A percentile compares a stretch with the other conserved stretches of the same genome.
Conservation (phyloP, 1,140 invertebrate species). For the Saccostrea cuccullata region DNA sequence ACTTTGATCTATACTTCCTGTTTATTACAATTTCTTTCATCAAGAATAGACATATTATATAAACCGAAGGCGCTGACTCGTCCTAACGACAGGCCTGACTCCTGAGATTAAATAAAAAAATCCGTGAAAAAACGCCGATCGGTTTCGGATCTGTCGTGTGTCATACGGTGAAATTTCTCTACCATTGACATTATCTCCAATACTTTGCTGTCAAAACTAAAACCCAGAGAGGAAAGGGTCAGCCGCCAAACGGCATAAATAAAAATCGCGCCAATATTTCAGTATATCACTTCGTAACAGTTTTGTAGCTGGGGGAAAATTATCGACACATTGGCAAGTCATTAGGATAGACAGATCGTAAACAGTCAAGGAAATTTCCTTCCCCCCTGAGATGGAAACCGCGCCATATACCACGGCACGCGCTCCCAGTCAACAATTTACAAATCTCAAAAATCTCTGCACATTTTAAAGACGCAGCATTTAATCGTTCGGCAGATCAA, state of each 20-base stretch:
- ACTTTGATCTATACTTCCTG: slow-evolving; percentile 1
- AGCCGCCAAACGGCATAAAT: neutral
- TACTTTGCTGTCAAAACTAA: neutral
- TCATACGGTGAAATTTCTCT: neutral
- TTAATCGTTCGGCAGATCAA: slow-evolving; percentile 24
- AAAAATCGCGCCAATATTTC: neutral
- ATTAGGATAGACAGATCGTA: neutral
- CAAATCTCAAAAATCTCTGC: slow-evolving; percentile 24
- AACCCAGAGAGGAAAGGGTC: neutral
- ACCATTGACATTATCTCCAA: neutral
- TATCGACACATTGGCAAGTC: slow-evolving; percentile 10
- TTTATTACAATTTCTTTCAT: slow-evolving; percentile 16
- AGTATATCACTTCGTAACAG: neutral
- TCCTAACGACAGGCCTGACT: slow-evolving; percentile 10
- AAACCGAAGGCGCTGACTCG: slow-evolving; percentile 1
- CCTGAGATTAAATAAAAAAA: neutral
- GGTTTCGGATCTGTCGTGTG: slow-evolving; percentile 3
- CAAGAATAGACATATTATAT: slow-evolving; percentile 29
- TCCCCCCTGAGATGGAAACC: neutral
- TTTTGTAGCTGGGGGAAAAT: neutral
- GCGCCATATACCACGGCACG: slow-evolving; percentile 17
- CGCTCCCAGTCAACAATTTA: slow-evolving; percentile 11
- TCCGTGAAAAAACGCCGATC: neutral
- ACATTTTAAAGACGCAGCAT: neutral
- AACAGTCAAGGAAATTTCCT: neutral